Evolutionary conservation across 2,113 vertebrate species (phyloP).

Genomic region (Tragelaphus strepsiceros): DNA sequence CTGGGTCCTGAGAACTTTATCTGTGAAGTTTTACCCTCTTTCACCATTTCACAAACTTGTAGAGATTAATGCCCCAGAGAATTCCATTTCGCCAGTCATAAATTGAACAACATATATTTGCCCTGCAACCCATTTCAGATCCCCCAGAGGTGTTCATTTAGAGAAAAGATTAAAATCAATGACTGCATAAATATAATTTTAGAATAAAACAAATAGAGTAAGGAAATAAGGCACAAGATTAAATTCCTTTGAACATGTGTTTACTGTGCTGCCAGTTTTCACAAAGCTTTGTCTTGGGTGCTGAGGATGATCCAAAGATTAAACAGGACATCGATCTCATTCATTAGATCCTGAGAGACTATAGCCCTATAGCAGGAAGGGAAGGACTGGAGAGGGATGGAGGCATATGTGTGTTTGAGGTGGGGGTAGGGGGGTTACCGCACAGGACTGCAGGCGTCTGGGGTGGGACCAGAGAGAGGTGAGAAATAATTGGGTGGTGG

Average conservation of each 20-base stretch:
- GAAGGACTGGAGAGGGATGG: neutral
- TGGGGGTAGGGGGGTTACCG: neutral
- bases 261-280: neutral
- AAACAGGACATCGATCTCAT: neutral
- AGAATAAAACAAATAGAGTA: neutral
- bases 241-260: neutral
- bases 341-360: neutral
- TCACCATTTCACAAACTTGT: neutral
- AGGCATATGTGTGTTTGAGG: neutral
- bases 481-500: neutral
- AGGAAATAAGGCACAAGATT: neutral
- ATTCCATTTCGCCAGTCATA: neutral
- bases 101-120: neutral
- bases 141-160: neutral
- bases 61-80: neutral
- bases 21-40: neutral
- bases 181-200: neutral
- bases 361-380: neutral
- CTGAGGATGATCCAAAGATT: neutral
- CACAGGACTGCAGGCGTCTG: neutral
- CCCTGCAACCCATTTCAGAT: neutral
- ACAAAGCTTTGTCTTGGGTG: neutral
- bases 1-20: neutral
- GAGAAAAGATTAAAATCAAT: conserved; percentile 15
- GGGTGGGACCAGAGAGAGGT: neutral